Percentiles rank a stretch among this genome's conserved stretches.
phyloP scores from a whole-genome alignment of 2,113 vertebrate species.

The Neofelis nebulosa region DNA sequence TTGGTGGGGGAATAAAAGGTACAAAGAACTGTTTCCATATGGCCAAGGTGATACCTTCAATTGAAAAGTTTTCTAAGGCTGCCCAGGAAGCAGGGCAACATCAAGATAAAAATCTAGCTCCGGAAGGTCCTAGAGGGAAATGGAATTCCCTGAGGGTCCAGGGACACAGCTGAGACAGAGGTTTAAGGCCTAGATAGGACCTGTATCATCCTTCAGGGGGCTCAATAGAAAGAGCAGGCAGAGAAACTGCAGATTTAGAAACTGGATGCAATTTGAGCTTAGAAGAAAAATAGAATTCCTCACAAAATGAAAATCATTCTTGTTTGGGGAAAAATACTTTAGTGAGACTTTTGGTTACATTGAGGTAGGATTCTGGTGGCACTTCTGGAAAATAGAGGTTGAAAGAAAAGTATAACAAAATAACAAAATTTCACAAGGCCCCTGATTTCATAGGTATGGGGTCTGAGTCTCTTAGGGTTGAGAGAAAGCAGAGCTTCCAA shows the following conservation, averaged over 20 bases:
- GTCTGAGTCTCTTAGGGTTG: not conserved
- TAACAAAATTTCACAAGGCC: not conserved
- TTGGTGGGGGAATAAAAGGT: not conserved
- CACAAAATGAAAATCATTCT: not conserved
- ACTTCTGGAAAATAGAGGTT: not conserved
- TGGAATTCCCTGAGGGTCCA: not conserved
- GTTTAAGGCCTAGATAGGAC: constrained; percentile 41
- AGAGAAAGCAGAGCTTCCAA: not conserved
- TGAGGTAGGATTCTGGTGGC: not conserved
- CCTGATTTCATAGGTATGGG: not conserved
- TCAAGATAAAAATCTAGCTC: constrained; percentile 1
- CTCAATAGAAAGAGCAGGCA: not conserved
- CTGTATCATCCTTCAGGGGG: not conserved
- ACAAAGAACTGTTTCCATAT: constrained; percentile 22
- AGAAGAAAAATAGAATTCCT: constrained; percentile 13
- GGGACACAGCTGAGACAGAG: not conserved
- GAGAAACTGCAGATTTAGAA: constrained; percentile 42
- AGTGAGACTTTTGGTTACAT: not conserved
- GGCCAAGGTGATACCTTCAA: not conserved
- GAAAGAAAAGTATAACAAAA: not conserved
- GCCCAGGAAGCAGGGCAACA: not conserved
- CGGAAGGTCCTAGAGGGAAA: not conserved
- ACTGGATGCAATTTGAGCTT: constrained; percentile 20
- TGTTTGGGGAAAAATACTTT: not conserved
- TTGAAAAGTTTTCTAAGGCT: constrained; percentile 25